A percentile compares a stretch with the other conserved stretches of the same genome.
Evolutionary conservation across 2,797 vertebrate species (phyloP).

Genomic region (Echiichthys vipera): DNA sequence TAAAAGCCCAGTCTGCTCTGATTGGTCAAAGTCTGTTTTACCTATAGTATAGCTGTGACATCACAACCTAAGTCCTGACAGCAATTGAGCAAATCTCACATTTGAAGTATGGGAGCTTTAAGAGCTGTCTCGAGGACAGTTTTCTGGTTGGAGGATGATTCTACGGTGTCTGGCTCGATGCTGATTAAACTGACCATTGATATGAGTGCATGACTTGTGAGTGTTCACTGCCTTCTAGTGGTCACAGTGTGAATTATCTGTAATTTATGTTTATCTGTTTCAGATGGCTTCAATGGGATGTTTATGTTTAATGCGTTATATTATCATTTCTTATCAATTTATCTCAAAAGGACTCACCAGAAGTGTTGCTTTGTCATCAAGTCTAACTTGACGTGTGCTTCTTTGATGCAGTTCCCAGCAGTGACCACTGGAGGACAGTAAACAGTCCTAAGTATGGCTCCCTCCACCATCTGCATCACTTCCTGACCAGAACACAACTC

Average conservation of each 20-base stretch:
- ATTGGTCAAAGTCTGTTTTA: too few relatives aligned
- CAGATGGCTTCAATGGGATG: background rate
- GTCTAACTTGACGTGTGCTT: background rate
- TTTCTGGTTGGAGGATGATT: background rate
- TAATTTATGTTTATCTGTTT: background rate
- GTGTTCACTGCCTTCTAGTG: too few relatives aligned
- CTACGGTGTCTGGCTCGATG: background rate
- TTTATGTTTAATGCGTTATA: background rate
- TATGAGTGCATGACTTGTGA: background rate
- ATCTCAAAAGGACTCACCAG: background rate
- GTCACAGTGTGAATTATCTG: background rate
- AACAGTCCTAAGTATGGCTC: background rate
- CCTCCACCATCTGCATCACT: background rate
- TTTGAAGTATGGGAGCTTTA: background rate
- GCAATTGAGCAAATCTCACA: too few relatives aligned
- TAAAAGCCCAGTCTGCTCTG: too few relatives aligned
- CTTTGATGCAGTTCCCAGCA: background rate
- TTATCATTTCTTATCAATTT: background rate
- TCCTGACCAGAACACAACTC: background rate
- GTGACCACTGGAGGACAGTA: conserved; percentile 21
- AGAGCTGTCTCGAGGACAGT: background rate
- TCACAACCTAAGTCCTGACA: too few relatives aligned
- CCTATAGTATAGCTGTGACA: too few relatives aligned
- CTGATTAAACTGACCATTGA: too few relatives aligned
- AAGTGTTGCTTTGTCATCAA: background rate